Evolutionary conservation across 2,797 vertebrate species (phyloP).

Genomic region (Huso huso): DNA sequence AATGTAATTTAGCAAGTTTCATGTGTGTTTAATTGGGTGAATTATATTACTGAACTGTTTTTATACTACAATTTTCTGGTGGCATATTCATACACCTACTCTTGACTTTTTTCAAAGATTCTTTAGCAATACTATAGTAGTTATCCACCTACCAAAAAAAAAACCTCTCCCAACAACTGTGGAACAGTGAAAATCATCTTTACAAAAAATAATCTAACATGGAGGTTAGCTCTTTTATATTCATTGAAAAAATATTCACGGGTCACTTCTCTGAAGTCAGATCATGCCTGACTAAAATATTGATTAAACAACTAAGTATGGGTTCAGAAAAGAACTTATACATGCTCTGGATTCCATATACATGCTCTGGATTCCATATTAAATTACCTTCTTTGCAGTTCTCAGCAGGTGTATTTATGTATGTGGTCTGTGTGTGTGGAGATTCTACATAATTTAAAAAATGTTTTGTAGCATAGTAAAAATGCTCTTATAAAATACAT

Average conservation of each 20-base stretch:
- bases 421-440: background rate
- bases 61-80: too few relatives aligned
- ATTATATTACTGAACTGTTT: too few relatives aligned
- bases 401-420: background rate
- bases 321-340: background rate
- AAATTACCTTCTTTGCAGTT: background rate
- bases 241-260: background rate
- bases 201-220: background rate
- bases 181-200: conserved; percentile 1
- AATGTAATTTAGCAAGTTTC: too few relatives aligned
- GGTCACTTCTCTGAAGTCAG: background rate
- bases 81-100: too few relatives aligned
- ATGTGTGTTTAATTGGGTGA: too few relatives aligned
- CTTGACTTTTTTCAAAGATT: too few relatives aligned
- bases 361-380: background rate
- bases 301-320: background rate
- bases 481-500: too few relatives aligned
- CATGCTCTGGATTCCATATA: background rate
- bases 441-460: too few relatives aligned
- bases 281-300: conserved; percentile 2
- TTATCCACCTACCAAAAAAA: too few relatives aligned
- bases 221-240: conserved; percentile 3
- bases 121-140: too few relatives aligned
- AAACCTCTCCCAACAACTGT: too few relatives aligned
- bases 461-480: too few relatives aligned